Percentiles rank a stretch among this genome's conserved stretches.
Evolutionary conservation across 2,113 vertebrate species (phyloP).

Genomic region (Mola mola): DNA sequence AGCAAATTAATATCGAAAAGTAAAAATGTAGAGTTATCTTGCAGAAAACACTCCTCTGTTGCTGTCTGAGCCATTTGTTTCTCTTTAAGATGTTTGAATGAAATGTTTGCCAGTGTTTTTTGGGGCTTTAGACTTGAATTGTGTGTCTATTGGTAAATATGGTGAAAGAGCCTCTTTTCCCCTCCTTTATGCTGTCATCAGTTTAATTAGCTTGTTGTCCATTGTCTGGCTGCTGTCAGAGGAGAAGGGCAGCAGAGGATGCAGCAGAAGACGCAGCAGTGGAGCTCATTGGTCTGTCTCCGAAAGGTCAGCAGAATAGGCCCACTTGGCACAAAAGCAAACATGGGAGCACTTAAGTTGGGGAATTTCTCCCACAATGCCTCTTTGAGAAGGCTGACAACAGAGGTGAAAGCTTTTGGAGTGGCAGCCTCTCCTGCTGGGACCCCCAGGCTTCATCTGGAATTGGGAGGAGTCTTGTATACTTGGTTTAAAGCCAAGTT

Average conservation of each 20-base stretch:
- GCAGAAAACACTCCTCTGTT: too few species aligned
- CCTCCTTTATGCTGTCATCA: slow-evolving; percentile 27
- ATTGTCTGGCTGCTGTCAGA: slow-evolving; percentile 58
- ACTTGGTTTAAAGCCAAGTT: background rate
- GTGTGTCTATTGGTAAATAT: background rate
- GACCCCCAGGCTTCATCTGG: slow-evolving; percentile 1
- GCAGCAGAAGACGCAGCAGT: slow-evolving; percentile 24
- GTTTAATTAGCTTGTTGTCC: slow-evolving; percentile 70
- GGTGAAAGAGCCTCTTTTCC: background rate
- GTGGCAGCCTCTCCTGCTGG: background rate
- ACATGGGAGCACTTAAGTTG: slow-evolving; percentile 62
- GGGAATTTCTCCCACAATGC: slow-evolving; percentile 65
- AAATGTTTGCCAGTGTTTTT: too few species aligned
- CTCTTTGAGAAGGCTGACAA: slow-evolving; percentile 45
- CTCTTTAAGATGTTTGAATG: too few species aligned
- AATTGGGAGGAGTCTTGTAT: background rate
- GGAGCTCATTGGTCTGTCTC: slow-evolving; percentile 54
- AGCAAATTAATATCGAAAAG: too few species aligned
- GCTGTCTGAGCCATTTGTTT: too few species aligned
- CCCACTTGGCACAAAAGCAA: slow-evolving; percentile 66
- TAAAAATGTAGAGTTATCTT: too few species aligned
- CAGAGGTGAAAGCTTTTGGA: slow-evolving; percentile 25
- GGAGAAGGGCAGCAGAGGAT: slow-evolving; percentile 44
- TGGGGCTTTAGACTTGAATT: background rate
- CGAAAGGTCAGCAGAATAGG: slow-evolving; percentile 59